These are phyloP conservation scores for Dipus sagitta DNA, from an alignment of 2,797 vertebrate species.

Conservation along the genomic window DNA sequence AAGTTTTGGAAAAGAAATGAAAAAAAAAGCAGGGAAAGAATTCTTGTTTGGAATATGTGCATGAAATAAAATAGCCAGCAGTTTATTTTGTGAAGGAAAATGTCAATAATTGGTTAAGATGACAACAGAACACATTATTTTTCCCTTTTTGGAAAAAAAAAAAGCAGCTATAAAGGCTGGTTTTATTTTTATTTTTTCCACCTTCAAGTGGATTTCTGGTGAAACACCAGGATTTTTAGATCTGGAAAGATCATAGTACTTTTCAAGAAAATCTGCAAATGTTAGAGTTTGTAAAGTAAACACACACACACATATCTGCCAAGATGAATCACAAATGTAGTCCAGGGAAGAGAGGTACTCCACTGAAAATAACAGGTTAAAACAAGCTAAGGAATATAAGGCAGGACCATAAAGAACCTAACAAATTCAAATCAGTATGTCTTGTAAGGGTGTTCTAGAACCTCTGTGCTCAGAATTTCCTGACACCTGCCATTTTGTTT, in stretches of 20 bases:
- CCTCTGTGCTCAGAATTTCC: background rate
- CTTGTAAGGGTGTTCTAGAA: background rate
- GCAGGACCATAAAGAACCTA: background rate
- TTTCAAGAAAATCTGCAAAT: slow-evolving; percentile 73
- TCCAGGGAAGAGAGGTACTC: background rate
- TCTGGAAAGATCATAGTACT: slow-evolving; percentile 15
- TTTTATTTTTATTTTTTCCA: background rate
- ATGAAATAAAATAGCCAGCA: slow-evolving; percentile 53
- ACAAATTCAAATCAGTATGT: background rate
- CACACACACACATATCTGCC: background rate
- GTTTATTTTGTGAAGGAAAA: slow-evolving; percentile 66
- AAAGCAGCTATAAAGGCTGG: slow-evolving; percentile 45
- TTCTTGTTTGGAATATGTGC: slow-evolving; percentile 62
- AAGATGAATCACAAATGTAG: background rate
- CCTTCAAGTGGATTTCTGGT: slow-evolving; percentile 51
- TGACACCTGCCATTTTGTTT: background rate
- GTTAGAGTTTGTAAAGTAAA: slow-evolving; percentile 40
- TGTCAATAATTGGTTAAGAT: slow-evolving; percentile 40
- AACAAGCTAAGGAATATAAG: slow-evolving; percentile 16
- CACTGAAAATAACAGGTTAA: slow-evolving; percentile 52
- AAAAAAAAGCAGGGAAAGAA: background rate
- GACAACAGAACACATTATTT: background rate
- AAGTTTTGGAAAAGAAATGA: slow-evolving; percentile 68
- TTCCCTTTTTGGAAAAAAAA: slow-evolving; percentile 54
- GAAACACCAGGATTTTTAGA: slow-evolving; percentile 37